phyloP scores from a whole-genome alignment of 2,888 invertebrate genomes.

The Camptogramma bilineatum region DNA sequence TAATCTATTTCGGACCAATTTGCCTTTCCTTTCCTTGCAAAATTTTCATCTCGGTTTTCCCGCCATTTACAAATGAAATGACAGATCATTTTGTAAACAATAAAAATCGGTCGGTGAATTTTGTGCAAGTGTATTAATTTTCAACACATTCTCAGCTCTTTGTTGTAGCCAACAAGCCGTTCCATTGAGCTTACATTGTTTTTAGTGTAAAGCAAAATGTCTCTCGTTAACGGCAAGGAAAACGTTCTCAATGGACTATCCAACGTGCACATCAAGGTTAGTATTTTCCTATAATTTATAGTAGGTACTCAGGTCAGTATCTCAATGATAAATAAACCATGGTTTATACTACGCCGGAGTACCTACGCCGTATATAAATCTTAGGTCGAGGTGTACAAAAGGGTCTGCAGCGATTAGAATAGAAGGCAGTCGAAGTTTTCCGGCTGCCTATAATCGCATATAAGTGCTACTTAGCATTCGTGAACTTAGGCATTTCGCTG shows the following conservation, averaged over 20 bases:
- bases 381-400: too few species aligned
- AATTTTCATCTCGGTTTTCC: conserved; percentile 24
- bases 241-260: conserved; percentile 70
- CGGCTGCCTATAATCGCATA: too few species aligned
- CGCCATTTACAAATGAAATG: conserved; percentile 37
- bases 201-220: conserved; percentile 53
- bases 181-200: not conserved
- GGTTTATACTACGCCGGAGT: too few species aligned
- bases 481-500: too few species aligned
- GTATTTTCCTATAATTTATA: too few species aligned
- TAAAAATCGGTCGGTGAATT: not conserved
- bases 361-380: not conserved
- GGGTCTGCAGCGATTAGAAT: too few species aligned
- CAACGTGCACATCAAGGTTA: conserved; percentile 78
- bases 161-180: not conserved
- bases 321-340: too few species aligned
- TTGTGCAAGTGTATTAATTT: not conserved
- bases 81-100: conserved; percentile 24
- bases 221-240: conserved; percentile 70
- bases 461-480: too few species aligned
- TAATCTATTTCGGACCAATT: conserved; percentile 14
- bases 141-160: not conserved
- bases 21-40: not conserved
- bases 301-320: too few species aligned
- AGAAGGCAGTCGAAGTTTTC: too few species aligned